phyloP scores from a whole-genome alignment of 2,888 invertebrate species.

The Oxytorus armatus region DNA sequence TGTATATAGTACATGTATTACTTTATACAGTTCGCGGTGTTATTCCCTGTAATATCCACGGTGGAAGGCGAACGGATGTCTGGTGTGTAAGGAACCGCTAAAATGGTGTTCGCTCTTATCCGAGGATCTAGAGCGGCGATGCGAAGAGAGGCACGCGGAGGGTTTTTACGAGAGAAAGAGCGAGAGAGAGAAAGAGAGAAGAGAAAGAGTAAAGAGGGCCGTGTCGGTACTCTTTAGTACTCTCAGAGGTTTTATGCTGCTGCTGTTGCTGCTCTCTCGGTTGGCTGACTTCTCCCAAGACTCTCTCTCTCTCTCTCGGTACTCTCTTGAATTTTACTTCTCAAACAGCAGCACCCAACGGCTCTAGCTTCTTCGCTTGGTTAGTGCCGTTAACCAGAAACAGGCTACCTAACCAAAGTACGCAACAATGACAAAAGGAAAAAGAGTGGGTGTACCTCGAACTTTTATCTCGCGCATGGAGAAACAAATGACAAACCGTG shows the following conservation, averaged over 20 bases:
- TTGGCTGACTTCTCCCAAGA: slow-evolving; percentile 67
- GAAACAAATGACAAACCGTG: slow-evolving; percentile 64
- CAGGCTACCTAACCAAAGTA: slow-evolving; percentile 81
- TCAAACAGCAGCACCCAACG: slow-evolving; percentile 45
- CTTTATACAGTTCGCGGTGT: slow-evolving; percentile 49
- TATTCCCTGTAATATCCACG: slow-evolving; percentile 65
- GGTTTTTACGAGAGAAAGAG: slow-evolving; percentile 60
- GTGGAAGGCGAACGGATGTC: slow-evolving; percentile 84
- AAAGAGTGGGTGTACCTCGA: slow-evolving; percentile 63
- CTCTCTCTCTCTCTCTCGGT: slow-evolving; percentile 32
- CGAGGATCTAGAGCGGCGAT: slow-evolving; percentile 84
- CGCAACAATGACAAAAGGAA: slow-evolving; percentile 71
- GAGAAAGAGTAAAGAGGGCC: slow-evolving; percentile 48
- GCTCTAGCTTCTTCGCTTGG: slow-evolving; percentile 72
- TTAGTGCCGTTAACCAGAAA: slow-evolving; percentile 82
- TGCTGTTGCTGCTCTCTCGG: slow-evolving; percentile 71
- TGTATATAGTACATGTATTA: slow-evolving; percentile 14
- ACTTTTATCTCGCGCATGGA: slow-evolving; percentile 80
- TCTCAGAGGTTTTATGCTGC: slow-evolving; percentile 49
- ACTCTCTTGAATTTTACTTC: slow-evolving; percentile 54
- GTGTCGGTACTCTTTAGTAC: slow-evolving; percentile 60
- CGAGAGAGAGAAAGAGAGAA: slow-evolving; percentile 10
- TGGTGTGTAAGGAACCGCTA: slow-evolving; percentile 85
- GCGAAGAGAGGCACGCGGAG: slow-evolving; percentile 84
- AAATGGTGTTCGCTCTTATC: slow-evolving; percentile 85